phyloP scores from a whole-genome alignment of 2,797 vertebrate species.

The Melanotaenia maccullochi region DNA sequence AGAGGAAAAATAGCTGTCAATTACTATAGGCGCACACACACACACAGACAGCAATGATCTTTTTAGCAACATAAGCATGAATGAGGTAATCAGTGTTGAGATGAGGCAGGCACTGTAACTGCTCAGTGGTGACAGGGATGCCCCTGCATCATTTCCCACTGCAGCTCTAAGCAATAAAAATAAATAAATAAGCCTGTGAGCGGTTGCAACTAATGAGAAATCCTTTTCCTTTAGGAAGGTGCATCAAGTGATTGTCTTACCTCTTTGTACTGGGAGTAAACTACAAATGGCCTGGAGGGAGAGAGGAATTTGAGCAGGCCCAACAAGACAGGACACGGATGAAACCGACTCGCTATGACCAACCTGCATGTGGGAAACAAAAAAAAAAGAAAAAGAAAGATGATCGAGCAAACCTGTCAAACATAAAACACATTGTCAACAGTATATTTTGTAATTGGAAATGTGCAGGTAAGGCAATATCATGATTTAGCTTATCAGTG shows the following conservation, averaged over 20 bases:
- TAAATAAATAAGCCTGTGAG: not conserved
- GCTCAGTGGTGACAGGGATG: conserved; percentile 15
- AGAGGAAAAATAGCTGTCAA: conserved; percentile 9
- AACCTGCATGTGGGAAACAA: conserved; percentile 81
- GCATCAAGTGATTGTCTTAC: conserved; percentile 74
- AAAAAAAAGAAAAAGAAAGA: conserved; percentile 47
- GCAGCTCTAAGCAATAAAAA: conserved; percentile 34
- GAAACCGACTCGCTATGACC: conserved; percentile 94
- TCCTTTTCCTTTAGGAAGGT: not conserved
- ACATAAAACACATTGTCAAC: conserved; percentile 32
- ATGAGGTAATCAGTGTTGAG: conserved; percentile 9
- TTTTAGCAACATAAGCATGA: conserved; percentile 39
- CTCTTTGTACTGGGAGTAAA: conserved; percentile 97
- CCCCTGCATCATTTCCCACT: conserved; percentile 3
- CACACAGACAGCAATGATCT: conserved; percentile 10
- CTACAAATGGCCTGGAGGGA: conserved; percentile 95
- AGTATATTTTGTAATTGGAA: conserved; percentile 33
- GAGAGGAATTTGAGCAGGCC: conserved; percentile 91
- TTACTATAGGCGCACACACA: not conserved
- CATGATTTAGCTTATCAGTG: conserved; percentile 24
- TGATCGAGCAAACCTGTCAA: conserved; percentile 51
- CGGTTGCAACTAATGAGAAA: conserved; percentile 26
- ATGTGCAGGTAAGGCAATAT: conserved; percentile 6
- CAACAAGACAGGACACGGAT: conserved; percentile 89
- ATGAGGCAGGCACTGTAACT: conserved; percentile 9